Conservation (phyloP, 2,888 invertebrate species). For the Xylocampa areola region DNA sequence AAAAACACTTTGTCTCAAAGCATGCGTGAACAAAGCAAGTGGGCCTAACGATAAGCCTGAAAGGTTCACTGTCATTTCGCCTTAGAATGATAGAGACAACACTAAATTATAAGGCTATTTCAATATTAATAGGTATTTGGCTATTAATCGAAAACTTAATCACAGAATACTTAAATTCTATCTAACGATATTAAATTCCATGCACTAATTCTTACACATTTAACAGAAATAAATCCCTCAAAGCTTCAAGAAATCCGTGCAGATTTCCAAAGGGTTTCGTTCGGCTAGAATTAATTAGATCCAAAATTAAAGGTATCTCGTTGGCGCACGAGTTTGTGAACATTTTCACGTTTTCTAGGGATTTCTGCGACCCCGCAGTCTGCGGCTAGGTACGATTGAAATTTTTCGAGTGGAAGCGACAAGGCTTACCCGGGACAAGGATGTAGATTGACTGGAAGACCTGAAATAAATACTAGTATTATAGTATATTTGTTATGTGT, state of each 20-base stretch:
- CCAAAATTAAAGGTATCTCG: conserved; percentile 74
- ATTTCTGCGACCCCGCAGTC: conserved; percentile 78
- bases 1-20: too few relatives aligned
- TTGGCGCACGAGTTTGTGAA: conserved; percentile 70
- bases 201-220: conserved; percentile 42
- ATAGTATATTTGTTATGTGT: too few relatives aligned
- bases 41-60: too few relatives aligned
- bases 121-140: too few relatives aligned
- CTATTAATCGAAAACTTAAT: background rate
- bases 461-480: too few relatives aligned
- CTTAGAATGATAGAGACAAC: too few relatives aligned
- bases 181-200: conserved; percentile 21
- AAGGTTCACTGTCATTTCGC: too few relatives aligned
- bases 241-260: conserved; percentile 44
- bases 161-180: background rate
- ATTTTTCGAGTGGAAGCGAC: conserved; percentile 88
- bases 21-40: too few relatives aligned
- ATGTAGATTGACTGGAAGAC: conserved; percentile 54
- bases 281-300: conserved; percentile 73
- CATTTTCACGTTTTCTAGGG: conserved; percentile 83
- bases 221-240: conserved; percentile 41
- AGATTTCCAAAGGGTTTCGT: conserved; percentile 50
- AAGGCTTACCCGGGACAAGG: conserved; percentile 68
- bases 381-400: conserved; percentile 85
- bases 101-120: too few relatives aligned